Conservation (phyloP, 2,888 invertebrate species). For the Oegoconia quadripuncta region DNA sequence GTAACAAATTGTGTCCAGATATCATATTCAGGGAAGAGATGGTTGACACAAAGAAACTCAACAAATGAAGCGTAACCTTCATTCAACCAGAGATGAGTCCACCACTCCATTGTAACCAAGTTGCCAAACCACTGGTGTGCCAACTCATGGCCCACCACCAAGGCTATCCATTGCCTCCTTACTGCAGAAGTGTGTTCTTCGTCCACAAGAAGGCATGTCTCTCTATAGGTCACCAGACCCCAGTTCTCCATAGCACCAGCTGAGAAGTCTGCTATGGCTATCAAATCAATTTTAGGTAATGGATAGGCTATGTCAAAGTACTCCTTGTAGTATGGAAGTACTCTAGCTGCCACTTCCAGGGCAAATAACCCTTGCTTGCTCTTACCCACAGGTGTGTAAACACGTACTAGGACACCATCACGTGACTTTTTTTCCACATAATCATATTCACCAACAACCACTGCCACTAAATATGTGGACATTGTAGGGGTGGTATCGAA, state of each 20-base stretch:
- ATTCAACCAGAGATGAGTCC: conserved; percentile 98
- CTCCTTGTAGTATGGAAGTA: conserved; percentile 95
- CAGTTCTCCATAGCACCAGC: conserved; percentile 99
- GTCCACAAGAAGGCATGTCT: conserved; percentile 94
- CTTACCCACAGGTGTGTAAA: conserved; percentile 93
- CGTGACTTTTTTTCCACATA: conserved; percentile 90
- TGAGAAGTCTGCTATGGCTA: conserved; percentile 97
- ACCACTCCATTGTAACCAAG: conserved; percentile 99
- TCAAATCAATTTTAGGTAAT: conserved; percentile 96
- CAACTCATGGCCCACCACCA: conserved; percentile 94
- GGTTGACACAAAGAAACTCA: conserved; percentile 95
- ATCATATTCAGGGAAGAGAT: conserved; percentile 96
- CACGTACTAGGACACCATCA: conserved; percentile 90
- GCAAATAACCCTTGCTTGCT: conserved; percentile 95
- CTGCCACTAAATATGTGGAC: conserved; percentile 97
- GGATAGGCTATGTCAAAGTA: conserved; percentile 98
- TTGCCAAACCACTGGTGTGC: conserved; percentile 99
- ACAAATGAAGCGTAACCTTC: conserved; percentile 98
- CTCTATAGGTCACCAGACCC: conserved; percentile 96
- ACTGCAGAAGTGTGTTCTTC: conserved; percentile 92
- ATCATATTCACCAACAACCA: conserved; percentile 97
- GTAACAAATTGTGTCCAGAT: conserved; percentile 98
- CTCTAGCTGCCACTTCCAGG: conserved; percentile 93
- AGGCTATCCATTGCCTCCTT: conserved; percentile 90
- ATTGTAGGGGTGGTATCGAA: conserved; percentile 94